A percentile compares a stretch with the other conserved stretches of the same genome.
These are phyloP conservation scores for Polyommatus iphigenia DNA, from an alignment of 2,888 invertebrate species.

Conservation along the genomic window DNA sequence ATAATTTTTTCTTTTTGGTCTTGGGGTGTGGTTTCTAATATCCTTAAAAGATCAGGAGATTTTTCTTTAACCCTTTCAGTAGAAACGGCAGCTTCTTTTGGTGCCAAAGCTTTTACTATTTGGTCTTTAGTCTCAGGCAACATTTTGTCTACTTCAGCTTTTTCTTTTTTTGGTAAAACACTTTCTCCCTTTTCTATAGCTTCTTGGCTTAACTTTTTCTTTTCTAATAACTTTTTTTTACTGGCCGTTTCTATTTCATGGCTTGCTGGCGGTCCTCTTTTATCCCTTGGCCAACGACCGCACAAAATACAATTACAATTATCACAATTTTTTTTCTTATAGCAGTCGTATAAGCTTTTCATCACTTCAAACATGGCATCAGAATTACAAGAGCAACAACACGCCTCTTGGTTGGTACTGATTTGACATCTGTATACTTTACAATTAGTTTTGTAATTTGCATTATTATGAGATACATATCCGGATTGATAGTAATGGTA, in stretches of 20 bases:
- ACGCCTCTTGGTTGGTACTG: slow-evolving; percentile 51
- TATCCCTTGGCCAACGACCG: slow-evolving; percentile 51
- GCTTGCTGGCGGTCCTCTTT: slow-evolving; percentile 44
- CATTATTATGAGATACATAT: background rate
- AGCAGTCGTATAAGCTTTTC: slow-evolving; percentile 67
- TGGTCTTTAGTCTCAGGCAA: background rate
- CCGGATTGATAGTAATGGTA: background rate
- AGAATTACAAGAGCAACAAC: slow-evolving; percentile 64
- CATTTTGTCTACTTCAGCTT: background rate
- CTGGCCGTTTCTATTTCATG: slow-evolving; percentile 42
- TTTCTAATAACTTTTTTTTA: background rate
- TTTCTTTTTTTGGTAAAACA: slow-evolving; percentile 37
- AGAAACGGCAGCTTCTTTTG: slow-evolving; percentile 34
- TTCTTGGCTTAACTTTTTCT: slow-evolving; percentile 9
- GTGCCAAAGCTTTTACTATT: slow-evolving; percentile 43
- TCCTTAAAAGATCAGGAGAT: slow-evolving; percentile 34
- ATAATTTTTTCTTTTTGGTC: slow-evolving; percentile 41
- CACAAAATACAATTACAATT: slow-evolving; percentile 63
- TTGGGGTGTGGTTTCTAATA: slow-evolving; percentile 41
- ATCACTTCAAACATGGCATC: slow-evolving; percentile 71
- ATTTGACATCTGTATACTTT: slow-evolving; percentile 55
- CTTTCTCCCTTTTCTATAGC: slow-evolving; percentile 32
- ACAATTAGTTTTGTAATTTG: slow-evolving; percentile 31
- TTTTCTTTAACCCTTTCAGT: slow-evolving; percentile 35
- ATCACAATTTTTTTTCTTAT: slow-evolving; percentile 64